Base-by-base conservation (phyloP, 2,888 invertebrate species). In the Lissocephala sabroskyi region DNA sequence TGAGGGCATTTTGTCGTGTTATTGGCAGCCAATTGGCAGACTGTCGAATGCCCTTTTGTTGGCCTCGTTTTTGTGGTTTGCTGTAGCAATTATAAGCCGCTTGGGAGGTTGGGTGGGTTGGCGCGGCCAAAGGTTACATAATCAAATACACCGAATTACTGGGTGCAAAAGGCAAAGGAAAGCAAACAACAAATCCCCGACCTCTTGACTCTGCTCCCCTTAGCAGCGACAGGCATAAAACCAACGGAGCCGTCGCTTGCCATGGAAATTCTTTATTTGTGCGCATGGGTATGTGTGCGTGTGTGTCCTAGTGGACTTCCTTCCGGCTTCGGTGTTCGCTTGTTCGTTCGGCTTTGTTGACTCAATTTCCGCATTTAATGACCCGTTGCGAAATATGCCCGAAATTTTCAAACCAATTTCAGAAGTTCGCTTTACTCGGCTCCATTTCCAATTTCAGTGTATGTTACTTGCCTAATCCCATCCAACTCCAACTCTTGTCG, bases 291-390 rank as follows among this genome's bases (percentile, higher is more conserved):
- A 36, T 49, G 43, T 49, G 41, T 54, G 39, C 62, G 49, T 52
- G 47, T 56, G 50, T 49, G 59, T 59, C 30, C 52, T 52, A 58
- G 51, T 59, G 46, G 58, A 48, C 56, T 52, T 62, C 52, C 58
- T 66, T 64, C 57, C 56, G 55, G 65, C 52, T 65, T 59, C 65
- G 52, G 52, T 64, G 62, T 74, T 35, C n/a, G n/a, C n/a, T n/a
- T n/a, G n/a, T n/a, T n/a, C n/a, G n/a, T 63, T 73, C 62, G 58
- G 62, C 68, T 71, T 75, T 73, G 78, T 79, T 71, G 68, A 73
- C 66, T 79, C 71, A 75, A 80, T 80, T 80, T 79, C 71, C 75
- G 70, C 62, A 76, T 73, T 75, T 78, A 80, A 80, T 80, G 79
- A 70, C 59, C 63, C 79, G 71, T 75, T 78, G 61, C 67, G 62